A percentile compares a stretch with the other conserved stretches of the same genome.
phyloP scores from a whole-genome alignment of 2,888 invertebrate species.

The Cepaea hortensis region DNA sequence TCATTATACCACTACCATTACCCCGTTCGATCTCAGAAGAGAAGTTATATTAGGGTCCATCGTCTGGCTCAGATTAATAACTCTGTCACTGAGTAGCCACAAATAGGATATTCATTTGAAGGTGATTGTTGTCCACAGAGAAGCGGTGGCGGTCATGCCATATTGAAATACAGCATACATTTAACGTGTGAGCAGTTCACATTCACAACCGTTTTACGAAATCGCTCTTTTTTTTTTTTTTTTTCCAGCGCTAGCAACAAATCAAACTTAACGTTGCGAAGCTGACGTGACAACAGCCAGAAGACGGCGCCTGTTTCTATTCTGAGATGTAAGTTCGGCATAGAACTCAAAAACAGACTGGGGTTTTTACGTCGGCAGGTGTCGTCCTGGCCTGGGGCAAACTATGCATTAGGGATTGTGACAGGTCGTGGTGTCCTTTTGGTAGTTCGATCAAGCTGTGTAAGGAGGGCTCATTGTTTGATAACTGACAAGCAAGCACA shows the following conservation, averaged over 20 bases:
- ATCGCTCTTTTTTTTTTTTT: conserved; percentile 10
- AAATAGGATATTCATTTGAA: no score
- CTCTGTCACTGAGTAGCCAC: no score
- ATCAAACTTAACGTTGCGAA: neutral
- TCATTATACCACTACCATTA: no score
- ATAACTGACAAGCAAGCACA: no score
- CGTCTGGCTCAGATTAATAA: no score
- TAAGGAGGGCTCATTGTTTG: neutral
- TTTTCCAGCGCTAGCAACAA: neutral
- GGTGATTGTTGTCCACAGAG: no score
- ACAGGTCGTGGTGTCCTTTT: neutral
- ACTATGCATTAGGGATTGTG: neutral
- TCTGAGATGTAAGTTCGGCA: neutral
- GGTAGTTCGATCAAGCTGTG: neutral
- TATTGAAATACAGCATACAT: no score
- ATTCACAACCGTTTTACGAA: neutral
- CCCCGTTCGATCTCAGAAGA: no score
- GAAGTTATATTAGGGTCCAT: no score
- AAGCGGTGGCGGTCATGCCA: no score
- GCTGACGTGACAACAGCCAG: neutral
- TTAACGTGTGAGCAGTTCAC: no score
- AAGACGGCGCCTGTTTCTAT: neutral
- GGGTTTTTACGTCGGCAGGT: neutral
- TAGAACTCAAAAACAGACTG: neutral
- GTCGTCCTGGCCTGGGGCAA: neutral